Evolutionary conservation across 2,113 vertebrate genomes (phyloP), one percentile per base, ranked within the genome.

Genomic region (Siniperca chuatsi): DNA sequence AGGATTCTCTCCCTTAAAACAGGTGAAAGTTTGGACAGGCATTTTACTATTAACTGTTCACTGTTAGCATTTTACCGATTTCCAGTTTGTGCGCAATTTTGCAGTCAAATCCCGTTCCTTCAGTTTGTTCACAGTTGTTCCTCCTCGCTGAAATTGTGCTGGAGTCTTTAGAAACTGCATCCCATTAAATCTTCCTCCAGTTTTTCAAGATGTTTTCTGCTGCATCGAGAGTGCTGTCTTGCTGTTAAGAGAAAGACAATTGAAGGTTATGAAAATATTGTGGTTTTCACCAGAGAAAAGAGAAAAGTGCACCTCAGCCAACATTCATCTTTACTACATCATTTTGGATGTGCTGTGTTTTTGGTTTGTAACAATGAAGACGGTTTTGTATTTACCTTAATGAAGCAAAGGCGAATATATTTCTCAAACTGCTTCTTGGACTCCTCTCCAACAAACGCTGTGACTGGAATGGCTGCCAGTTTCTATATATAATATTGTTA

Each of bases 331-430:
- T 50, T 25, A 62, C 29, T 6, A 16, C 4, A 54, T 60, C 5
- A 76, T 61, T 81, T 35, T 61, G 7, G 0, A 75, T 11, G 6
- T 18, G 11, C 1, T 54, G 65, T 54, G 65, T 29, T 67, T 48
- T 25, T 54, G 8, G 25, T 74, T 55, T 60, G 8, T 21, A n/a
- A 42, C 16, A 50, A 50, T 50, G 1, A 18, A 5, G 12, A 8
- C 13, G 2, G 7, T n/a, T 78, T 50, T 54, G 15, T 4, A 13
- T 48, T 96, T 97, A 99, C 98, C 97, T 99, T 99, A 86, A 99
- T 99, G 91, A 99, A 99, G 89, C 98, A 99, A 79, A 99, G 95
- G 1, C 98, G 96, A 77, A 99, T 97, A 37, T 97, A 98, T 94
- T 98, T 99, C 92, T 99, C 98, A 95, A 99, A 99, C 2, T 97